Evolutionary conservation across 2,113 vertebrate species (phyloP).

Genomic region (Poeciliopsis turrubarensis): DNA sequence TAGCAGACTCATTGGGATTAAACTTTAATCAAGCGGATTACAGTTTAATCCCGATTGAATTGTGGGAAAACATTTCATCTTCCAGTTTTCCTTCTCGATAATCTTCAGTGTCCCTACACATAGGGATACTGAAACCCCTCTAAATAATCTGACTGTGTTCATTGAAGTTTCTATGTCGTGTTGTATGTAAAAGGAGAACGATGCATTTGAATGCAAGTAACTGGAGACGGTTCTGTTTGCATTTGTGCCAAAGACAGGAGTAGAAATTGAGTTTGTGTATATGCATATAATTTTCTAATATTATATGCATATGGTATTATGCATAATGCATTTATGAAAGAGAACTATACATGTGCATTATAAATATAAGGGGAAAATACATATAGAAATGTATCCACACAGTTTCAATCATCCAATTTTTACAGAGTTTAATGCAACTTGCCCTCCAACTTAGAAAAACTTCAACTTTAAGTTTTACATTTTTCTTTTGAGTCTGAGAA

Average conservation of each 20-base stretch:
- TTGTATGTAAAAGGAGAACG: too few relatives aligned
- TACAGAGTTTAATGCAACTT: background rate
- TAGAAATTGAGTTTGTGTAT: background rate
- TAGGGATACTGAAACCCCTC: too few relatives aligned
- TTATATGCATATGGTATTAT: too few relatives aligned
- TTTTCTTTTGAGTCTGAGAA: background rate
- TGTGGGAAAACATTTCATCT: too few relatives aligned
- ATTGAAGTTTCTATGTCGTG: too few relatives aligned
- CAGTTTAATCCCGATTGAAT: too few relatives aligned
- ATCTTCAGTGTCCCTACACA: too few relatives aligned
- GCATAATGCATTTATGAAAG: background rate
- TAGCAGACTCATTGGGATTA: too few relatives aligned
- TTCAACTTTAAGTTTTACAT: background rate
- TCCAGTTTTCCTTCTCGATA: too few relatives aligned
- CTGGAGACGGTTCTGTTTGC: background rate
- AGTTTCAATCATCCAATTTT: background rate
- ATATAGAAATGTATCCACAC: background rate
- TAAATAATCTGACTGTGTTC: too few relatives aligned
- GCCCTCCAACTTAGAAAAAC: background rate
- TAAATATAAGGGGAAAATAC: background rate
- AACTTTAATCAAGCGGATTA: too few relatives aligned
- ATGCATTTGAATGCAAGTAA: background rate
- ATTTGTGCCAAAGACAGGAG: background rate
- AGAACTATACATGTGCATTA: background rate
- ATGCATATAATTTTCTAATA: too few relatives aligned